These are phyloP conservation scores for Pseudolaguvia tuberculata DNA, from an alignment of 2,113 vertebrate genomes.

Conservation along the genomic window DNA sequence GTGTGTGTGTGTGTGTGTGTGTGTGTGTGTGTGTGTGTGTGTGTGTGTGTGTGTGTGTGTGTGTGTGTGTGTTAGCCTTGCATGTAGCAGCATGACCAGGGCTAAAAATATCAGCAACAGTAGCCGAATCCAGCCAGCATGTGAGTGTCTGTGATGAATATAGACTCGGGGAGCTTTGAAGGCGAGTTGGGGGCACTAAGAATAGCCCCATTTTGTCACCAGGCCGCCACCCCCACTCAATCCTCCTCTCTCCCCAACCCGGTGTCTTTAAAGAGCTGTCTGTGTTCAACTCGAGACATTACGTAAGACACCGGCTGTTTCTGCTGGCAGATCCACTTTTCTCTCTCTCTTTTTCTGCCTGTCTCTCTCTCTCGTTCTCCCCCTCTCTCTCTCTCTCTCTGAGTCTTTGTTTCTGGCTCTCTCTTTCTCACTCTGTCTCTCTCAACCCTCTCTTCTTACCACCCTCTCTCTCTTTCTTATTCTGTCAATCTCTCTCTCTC, in stretches of 20 bases:
- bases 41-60: not conserved
- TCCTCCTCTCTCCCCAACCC: constrained; percentile 53
- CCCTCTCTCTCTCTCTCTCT: not conserved
- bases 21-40: too few relatives aligned
- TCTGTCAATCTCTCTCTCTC: not conserved
- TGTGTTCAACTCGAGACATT: constrained; percentile 73
- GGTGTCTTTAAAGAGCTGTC: constrained; percentile 64
- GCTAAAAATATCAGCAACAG: constrained; percentile 68
- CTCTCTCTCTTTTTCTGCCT: constrained; percentile 17
- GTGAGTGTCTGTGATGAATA: constrained; percentile 66
- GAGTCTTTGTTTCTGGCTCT: not conserved
- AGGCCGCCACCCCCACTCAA: too few relatives aligned
- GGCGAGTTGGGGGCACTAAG: constrained; percentile 63
- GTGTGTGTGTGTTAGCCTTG: constrained; percentile 44
- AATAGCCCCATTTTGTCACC: constrained; percentile 77
- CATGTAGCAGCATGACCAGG: constrained; percentile 57
- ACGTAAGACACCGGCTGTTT: constrained; percentile 69
- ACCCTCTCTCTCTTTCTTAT: too few relatives aligned
- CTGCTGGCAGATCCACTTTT: constrained; percentile 49
- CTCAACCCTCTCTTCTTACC: not conserved
- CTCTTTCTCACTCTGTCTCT: constrained; percentile 1
- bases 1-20: too few relatives aligned
- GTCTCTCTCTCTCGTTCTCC: constrained; percentile 21
- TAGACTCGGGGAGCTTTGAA: constrained; percentile 72
- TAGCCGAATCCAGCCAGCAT: constrained; percentile 65